Percentiles rank a stretch among this genome's conserved stretches.
These are phyloP conservation scores for Hozukius guyotensis DNA, from an alignment of 2,797 vertebrate genomes.

Conservation along the genomic window DNA sequence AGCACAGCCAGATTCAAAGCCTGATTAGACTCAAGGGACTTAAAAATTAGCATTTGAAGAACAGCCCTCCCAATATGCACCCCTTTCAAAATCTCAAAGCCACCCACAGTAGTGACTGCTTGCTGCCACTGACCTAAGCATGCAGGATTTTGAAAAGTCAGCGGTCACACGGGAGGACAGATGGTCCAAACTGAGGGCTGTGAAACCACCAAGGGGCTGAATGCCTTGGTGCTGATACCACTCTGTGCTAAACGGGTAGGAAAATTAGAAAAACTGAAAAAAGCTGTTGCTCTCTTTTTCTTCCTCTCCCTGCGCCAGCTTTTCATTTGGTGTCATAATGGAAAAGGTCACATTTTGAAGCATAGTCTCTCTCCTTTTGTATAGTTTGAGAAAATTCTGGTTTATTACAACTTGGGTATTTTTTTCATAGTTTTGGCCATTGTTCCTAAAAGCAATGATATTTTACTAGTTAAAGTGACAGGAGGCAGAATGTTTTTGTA, in stretches of 20 bases:
- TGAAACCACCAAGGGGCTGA: constrained; percentile 14
- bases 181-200: constrained; percentile 10
- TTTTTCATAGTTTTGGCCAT: neutral
- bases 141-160: constrained; percentile 7
- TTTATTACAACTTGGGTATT: neutral
- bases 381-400: neutral
- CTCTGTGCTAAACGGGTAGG: constrained; percentile 14
- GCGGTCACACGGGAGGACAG: neutral
- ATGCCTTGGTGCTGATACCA: neutral
- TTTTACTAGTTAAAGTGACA: fast-evolving
- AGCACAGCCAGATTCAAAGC: constrained; percentile 24
- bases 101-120: neutral
- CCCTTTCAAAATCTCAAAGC: neutral
- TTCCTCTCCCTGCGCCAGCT: neutral
- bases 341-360: neutral
- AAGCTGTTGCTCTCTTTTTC: neutral
- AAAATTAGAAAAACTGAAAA: constrained; percentile 20
- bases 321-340: neutral
- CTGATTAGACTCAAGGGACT: constrained; percentile 22
- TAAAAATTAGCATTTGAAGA: constrained; percentile 34
- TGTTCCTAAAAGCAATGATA: neutral
- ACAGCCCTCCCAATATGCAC: neutral
- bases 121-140: neutral
- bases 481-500: too few species aligned
- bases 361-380: neutral